Evolutionary conservation across 2,113 vertebrate genomes (phyloP).

Genomic region (Phalacrocorax aristotelis): DNA sequence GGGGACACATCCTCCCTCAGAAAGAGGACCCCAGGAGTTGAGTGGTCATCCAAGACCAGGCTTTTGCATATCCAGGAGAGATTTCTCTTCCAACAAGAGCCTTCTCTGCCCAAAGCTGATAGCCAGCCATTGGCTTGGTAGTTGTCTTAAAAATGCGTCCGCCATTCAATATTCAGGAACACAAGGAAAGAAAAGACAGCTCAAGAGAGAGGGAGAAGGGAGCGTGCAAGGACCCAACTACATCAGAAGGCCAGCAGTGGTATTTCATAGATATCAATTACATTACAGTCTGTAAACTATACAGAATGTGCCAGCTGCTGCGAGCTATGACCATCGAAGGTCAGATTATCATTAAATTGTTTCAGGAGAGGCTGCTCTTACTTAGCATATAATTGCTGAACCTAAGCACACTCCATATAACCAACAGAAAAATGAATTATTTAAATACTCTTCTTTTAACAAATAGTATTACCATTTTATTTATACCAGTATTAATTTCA

Average conservation of each 20-base stretch:
- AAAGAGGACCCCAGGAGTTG: neutral
- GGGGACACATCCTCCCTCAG: fast-evolving
- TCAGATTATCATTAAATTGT: constrained; percentile 45
- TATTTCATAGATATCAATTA: constrained; percentile 18
- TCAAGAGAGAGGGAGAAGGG: neutral
- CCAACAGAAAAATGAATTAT: constrained; percentile 45
- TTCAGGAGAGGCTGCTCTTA: neutral
- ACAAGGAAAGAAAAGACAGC: neutral
- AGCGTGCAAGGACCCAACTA: neutral
- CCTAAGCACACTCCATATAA: neutral
- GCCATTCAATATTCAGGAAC: neutral
- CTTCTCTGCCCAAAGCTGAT: neutral
- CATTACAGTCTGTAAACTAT: neutral
- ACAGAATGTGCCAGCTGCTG: neutral
- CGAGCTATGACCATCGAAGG: constrained; percentile 30
- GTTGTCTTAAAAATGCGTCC: neutral
- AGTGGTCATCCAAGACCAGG: neutral
- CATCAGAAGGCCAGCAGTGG: neutral
- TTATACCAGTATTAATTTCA: constrained; percentile 10
- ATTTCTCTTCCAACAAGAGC: neutral
- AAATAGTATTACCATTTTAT: constrained; percentile 41
- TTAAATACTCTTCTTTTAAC: constrained; percentile 23
- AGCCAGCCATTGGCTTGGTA: neutral
- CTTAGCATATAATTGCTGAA: constrained; percentile 3
- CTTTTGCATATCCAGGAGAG: neutral